Conservation (phyloP, 2,113 vertebrate species). For the Psephotus haematonotus region DNA sequence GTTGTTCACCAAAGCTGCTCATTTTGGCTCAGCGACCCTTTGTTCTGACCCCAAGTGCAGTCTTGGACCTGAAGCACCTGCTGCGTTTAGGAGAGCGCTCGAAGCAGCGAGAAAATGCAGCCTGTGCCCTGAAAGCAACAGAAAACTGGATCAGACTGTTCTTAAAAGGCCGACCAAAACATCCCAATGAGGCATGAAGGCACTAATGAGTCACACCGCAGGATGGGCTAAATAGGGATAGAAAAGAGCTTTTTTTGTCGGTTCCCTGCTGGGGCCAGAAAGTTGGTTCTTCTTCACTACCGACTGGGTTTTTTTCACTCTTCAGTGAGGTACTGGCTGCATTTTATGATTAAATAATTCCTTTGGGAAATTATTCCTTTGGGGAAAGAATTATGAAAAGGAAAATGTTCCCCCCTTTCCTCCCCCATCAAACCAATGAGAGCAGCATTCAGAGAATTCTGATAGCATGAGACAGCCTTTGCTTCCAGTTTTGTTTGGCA, state of each 20-base stretch:
- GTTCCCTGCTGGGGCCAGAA: neutral
- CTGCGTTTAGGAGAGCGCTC: neutral
- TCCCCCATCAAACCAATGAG: neutral
- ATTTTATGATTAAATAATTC: neutral
- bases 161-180: constrained; percentile 24
- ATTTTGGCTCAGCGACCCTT: neutral
- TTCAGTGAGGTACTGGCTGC: neutral
- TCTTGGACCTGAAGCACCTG: neutral
- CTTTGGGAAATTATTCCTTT: neutral
- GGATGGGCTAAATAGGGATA: neutral
- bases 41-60: neutral
- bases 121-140: neutral
- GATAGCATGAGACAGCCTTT: neutral
- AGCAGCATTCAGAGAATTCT: neutral
- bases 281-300: neutral
- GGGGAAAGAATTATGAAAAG: neutral
- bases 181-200: neutral
- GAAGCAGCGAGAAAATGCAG: neutral
- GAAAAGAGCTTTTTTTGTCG: neutral
- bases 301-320: neutral
- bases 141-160: neutral
- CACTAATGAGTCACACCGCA: constrained; percentile 13
- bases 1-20: neutral
- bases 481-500: neutral
- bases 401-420: neutral